Percentiles rank a stretch among this genome's conserved stretches.
Evolutionary conservation across 1,140 invertebrate genomes (phyloP).

Genomic region (Alviniconcha marisindica): DNA sequence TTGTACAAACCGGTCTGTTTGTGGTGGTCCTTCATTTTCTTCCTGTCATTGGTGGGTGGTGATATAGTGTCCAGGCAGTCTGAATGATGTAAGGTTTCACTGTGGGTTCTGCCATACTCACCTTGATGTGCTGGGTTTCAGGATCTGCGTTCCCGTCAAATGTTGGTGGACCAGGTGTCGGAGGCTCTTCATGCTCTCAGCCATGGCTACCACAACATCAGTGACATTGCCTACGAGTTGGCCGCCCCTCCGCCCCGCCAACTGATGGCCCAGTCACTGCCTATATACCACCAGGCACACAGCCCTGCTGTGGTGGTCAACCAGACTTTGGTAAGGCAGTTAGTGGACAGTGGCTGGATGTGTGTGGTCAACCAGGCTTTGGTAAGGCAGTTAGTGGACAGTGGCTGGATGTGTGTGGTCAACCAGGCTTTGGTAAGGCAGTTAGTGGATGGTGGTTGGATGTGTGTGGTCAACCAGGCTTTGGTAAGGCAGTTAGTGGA

Average conservation of each 20-base stretch:
- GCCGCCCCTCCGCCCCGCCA: slow-evolving; percentile 82
- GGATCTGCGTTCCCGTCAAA: slow-evolving; percentile 74
- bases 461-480: no score
- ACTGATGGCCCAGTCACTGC: slow-evolving; percentile 78
- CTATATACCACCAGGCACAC: slow-evolving; percentile 29
- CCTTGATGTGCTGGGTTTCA: no score
- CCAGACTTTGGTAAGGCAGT: not conserved
- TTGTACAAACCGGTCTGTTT: no score
- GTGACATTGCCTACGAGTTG: slow-evolving; percentile 88
- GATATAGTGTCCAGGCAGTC: not conserved
- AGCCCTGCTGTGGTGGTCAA: not conserved
- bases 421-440: no score
- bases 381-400: no score
- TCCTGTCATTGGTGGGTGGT: no score
- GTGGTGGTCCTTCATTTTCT: no score
- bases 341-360: not conserved
- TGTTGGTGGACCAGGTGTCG: slow-evolving; percentile 84
- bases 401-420: not conserved
- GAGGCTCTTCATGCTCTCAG: slow-evolving; percentile 89
- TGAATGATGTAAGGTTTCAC: not conserved
- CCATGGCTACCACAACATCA: slow-evolving; percentile 91
- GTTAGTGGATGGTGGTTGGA: no score
- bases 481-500: no score
- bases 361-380: no score
- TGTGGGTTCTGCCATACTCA: no score